Evolutionary conservation across 2,888 invertebrate genomes (phyloP), one percentile per base, ranked within the genome.

Genomic region (Hydriomena furcata): DNA sequence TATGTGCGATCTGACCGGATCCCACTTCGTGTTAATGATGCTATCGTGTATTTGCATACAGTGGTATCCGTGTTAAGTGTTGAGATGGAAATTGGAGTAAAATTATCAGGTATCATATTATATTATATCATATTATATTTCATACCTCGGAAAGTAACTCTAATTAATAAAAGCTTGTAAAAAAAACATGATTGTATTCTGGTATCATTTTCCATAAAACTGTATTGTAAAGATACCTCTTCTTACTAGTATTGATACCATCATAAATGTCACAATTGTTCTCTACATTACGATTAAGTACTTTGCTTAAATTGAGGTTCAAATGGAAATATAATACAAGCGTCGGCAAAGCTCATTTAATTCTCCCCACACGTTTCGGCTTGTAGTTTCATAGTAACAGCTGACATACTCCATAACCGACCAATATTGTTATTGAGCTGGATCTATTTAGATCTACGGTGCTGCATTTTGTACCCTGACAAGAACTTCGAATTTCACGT

Each of bases 281-380:
- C 20, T 23, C 23, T 7, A 11, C 11, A 44, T 28, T 35, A 43
- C 25, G 21, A 8, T 7, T 35, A 20, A n/a, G n/a, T n/a, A n/a
- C n/a, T n/a, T 20, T 43, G 6, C 25, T 25, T 6, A 21, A 31
- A 45, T 45, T 25, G 31, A 37, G 44, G 17, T 23, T 7, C 30
- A 30, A 45, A 45, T 36, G 44, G 30, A 37, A 31, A 32, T 31
- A 46, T 46, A 31, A 34, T 36, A n/a, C n/a, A n/a, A n/a, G n/a
- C 30, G 24, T 11, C 24, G 12, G 12, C 31, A 27, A 40, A 40
- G 47, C 47, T 47, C 47, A 40, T 42, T 42, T 41, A 30, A 41
- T 20, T 35, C 24, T 7, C 11, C 10, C 10, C 41, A 38, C 30
- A 42, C 49, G 36, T 36, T 48, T 49, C 25, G 42, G 31, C 42